These are phyloP conservation scores for Varanus salvator DNA, from an alignment of 2,113 vertebrate species.

Conservation along the genomic window DNA sequence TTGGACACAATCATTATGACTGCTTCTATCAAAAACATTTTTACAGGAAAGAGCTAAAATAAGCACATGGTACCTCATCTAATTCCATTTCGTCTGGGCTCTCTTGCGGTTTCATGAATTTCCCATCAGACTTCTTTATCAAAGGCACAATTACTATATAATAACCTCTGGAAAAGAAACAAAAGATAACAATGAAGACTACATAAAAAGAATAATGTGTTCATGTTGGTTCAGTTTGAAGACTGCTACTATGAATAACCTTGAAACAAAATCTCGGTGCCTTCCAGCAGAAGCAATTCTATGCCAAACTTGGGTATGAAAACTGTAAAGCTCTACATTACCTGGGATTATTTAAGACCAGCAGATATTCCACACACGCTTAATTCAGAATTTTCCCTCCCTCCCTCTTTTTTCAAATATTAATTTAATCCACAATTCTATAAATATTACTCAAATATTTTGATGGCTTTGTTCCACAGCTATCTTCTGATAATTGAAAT, in stretches of 20 bases:
- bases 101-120: conserved; percentile 96
- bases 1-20: neutral
- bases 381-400: neutral
- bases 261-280: neutral
- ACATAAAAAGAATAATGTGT: conserved; percentile 14
- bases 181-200: conserved; percentile 50
- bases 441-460: neutral
- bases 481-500: neutral
- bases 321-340: neutral
- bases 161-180: conserved; percentile 86
- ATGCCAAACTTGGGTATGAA: neutral
- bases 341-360: neutral
- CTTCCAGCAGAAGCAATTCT: neutral
- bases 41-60: conserved; percentile 20
- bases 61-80: conserved; percentile 87
- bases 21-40: conserved; percentile 32
- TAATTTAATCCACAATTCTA: neutral
- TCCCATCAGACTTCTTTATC: conserved; percentile 93
- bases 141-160: conserved; percentile 98
- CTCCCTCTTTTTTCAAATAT: neutral
- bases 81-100: conserved; percentile 98
- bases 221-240: conserved; percentile 16
- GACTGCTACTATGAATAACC: conserved; percentile 5
- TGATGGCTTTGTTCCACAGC: neutral
- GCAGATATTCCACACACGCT: neutral